A percentile compares a stretch with the other conserved stretches of the same genome.
These are phyloP conservation scores for Nemurella pictetii DNA, from an alignment of 2,888 invertebrate species.

Conservation along the genomic window DNA sequence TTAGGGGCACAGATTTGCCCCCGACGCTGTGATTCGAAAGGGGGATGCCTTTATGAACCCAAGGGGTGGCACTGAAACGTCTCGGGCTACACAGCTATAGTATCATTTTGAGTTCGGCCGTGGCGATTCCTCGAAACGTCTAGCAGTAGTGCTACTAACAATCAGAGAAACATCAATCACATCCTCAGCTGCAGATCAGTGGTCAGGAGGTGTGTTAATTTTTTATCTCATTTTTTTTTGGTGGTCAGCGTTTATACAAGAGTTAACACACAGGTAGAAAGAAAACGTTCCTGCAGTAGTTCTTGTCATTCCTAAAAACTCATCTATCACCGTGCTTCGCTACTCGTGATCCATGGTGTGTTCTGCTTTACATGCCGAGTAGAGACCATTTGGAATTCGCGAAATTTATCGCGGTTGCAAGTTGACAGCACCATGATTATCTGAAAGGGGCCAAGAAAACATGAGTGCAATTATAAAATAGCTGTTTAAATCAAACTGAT, in stretches of 20 bases:
- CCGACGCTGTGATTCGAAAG: not conserved
- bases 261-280: not conserved
- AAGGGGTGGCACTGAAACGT: not conserved
- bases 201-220: not conserved
- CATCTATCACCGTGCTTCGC: not conserved
- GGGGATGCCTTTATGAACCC: not conserved
- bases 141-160: not conserved
- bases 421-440: not conserved
- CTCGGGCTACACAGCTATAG: not conserved
- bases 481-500: slow-evolving; percentile 7
- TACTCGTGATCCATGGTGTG: not conserved
- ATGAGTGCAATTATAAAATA: not conserved
- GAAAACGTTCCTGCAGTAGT: not conserved
- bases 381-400: not conserved
- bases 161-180: slow-evolving; percentile 21
- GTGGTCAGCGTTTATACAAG: not conserved
- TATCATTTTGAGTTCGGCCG: not conserved
- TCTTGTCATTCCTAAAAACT: not conserved
- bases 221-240: not conserved
- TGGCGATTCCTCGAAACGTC: not conserved
- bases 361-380: not conserved
- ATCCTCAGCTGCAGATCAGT: not conserved
- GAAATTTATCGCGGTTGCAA: not conserved
- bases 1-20: not conserved
- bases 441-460: not conserved